Evolutionary conservation across 2,797 vertebrate species (phyloP), one percentile per base, ranked within the genome.

Genomic region (Darevskia mixta): DNA sequence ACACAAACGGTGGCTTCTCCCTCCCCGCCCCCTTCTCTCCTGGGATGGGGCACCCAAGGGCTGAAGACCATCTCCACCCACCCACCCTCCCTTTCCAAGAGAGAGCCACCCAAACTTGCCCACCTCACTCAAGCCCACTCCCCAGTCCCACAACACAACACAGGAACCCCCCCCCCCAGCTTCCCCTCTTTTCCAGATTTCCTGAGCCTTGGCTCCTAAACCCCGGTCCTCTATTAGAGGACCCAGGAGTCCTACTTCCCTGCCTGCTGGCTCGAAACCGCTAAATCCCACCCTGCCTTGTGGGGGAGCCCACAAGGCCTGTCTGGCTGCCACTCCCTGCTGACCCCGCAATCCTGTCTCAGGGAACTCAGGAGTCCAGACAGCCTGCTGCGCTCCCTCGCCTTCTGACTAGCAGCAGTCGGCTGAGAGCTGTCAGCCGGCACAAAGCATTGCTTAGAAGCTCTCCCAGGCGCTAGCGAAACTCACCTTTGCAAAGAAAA

Each of bases 401-500:
- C 41, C 27, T 41, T 41, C 72, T 25, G 2, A 23, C 69, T 61
- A 2, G 27, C 82, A 71, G n/a, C 10, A 43, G 32, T 11, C 25
- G 20, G 61, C 18, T 58, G 76, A n/a, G 20, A 73, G 18, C 76
- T 55, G 76, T 80, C 55, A 49, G 15, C 23, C 18, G 17, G 7
- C 23, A 49, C 11, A 72, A 66, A 23, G 9, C 87, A 66, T 32
- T 58, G 15, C 71, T 75, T n/a, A 45, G 58, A 15, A 83, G 32
- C 18, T 45, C 11, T 38, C 64, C 18, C 27, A 7, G 25, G 25
- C 6, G 0, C 25, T 8, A 13, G 32, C 18, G 7, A 76, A 23
- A 89, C 88, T 89, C n/a, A 89, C 88, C 88, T 89, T 89, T 75
- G 58, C 58, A 67, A 49, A 71, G 11, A 73, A 27, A 64, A 49